Evolutionary conservation across 1,140 invertebrate genomes (phyloP).

Genomic region (Lycorma delicatula): DNA sequence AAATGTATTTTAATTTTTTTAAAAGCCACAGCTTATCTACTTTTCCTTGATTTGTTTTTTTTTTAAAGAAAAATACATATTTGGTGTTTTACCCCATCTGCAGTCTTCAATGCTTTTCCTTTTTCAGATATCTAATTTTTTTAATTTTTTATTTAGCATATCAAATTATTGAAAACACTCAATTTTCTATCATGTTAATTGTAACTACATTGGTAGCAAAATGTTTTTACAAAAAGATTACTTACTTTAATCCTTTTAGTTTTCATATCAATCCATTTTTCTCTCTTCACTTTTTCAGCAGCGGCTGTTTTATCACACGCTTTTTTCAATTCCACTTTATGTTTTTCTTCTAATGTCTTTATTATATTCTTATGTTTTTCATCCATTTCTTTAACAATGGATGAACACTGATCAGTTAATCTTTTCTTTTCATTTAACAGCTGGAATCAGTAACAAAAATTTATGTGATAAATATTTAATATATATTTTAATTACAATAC

Average conservation of each 20-base stretch:
- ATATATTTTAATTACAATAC: too few species aligned
- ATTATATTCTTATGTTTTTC: constrained; percentile 42
- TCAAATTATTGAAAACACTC: background rate
- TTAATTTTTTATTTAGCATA: background rate
- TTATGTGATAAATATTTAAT: too few species aligned
- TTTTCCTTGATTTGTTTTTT: background rate
- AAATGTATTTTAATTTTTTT: too few species aligned
- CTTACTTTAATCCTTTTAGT: constrained; percentile 59
- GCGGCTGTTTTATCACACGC: constrained; percentile 53
- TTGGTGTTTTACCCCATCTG: background rate
- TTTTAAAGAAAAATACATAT: background rate
- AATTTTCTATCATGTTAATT: background rate
- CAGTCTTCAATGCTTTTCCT: too few species aligned
- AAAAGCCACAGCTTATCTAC: too few species aligned
- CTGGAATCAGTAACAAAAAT: constrained; percentile 24
- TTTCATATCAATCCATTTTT: constrained; percentile 58
- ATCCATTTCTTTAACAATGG: constrained; percentile 46
- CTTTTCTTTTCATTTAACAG: constrained; percentile 55
- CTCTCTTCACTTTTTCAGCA: constrained; percentile 53
- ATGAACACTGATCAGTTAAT: constrained; percentile 55
- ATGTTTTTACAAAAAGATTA: constrained; percentile 8
- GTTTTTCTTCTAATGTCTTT: constrained; percentile 51
- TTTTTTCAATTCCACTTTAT: constrained; percentile 52
- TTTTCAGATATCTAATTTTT: too few species aligned
- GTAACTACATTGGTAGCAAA: background rate